Evolutionary conservation across 2,113 vertebrate genomes (phyloP).

Genomic region (Psilopogon haemacephalus): DNA sequence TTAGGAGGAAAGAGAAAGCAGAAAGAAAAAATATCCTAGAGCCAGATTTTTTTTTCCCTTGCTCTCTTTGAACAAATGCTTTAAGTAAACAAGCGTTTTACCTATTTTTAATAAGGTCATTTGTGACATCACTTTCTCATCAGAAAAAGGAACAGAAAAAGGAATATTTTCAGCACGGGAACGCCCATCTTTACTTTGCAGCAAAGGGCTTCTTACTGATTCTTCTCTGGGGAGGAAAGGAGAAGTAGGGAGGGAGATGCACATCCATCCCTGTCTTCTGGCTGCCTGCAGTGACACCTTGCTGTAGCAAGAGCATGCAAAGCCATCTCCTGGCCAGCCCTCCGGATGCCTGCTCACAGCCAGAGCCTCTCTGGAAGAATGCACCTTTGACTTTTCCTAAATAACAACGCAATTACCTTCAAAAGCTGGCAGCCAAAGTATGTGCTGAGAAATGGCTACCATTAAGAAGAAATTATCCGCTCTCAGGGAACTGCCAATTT

Average conservation of each 20-base stretch:
- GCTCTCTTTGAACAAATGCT: slow-evolving; percentile 59
- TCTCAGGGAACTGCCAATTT: slow-evolving; percentile 59
- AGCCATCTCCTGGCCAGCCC: not conserved
- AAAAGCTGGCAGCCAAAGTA: slow-evolving; percentile 70
- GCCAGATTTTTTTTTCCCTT: slow-evolving; percentile 53
- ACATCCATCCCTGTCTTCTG: slow-evolving; percentile 5
- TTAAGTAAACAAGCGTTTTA: slow-evolving; percentile 69
- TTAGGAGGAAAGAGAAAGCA: slow-evolving; percentile 49
- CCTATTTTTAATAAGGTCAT: slow-evolving; percentile 76
- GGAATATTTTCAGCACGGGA: slow-evolving; percentile 38
- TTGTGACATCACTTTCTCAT: slow-evolving; percentile 66
- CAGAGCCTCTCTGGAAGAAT: slow-evolving; percentile 55
- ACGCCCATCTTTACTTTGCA: slow-evolving; percentile 10
- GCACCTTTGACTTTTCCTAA: slow-evolving; percentile 71
- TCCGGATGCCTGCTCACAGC: not conserved
- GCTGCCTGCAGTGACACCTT: slow-evolving; percentile 49
- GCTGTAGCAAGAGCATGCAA: not conserved
- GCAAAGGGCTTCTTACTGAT: not conserved
- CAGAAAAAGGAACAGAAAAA: slow-evolving; percentile 46
- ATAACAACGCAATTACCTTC: slow-evolving; percentile 72
- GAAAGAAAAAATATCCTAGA: slow-evolving; percentile 58
- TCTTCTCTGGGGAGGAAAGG: not conserved
- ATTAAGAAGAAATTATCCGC: slow-evolving; percentile 73
- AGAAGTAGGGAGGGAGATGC: not conserved
- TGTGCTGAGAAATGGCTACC: slow-evolving; percentile 64